Evolutionary conservation across 1,140 invertebrate species (phyloP).

Genomic region (Drosophila prosaltans): DNA sequence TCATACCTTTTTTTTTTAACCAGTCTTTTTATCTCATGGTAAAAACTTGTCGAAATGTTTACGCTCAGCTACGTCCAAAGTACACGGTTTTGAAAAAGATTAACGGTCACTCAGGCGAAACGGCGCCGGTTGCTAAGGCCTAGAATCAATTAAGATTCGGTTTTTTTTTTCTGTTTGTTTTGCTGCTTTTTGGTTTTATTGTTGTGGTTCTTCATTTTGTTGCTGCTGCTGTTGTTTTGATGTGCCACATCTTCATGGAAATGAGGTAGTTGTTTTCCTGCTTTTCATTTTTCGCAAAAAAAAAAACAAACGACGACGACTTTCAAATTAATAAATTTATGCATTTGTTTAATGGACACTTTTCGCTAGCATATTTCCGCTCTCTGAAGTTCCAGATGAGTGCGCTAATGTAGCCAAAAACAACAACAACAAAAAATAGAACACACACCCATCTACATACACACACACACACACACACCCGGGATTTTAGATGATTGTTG

Average conservation of each 20-base stretch:
- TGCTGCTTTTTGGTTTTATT: conserved; percentile 28
- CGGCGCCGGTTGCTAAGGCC: conserved; percentile 61
- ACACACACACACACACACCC: not conserved
- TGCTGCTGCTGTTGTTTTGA: not conserved
- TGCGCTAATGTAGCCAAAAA: conserved; percentile 58
- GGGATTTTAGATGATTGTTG: not conserved
- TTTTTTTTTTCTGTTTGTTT: conserved; percentile 24
- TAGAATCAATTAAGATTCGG: conserved; percentile 72
- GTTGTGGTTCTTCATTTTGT: conserved; percentile 13
- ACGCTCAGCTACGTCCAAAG: conserved; percentile 74
- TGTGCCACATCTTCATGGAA: conserved; percentile 31
- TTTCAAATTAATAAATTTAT: conserved; percentile 69
- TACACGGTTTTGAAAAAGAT: conserved; percentile 63
- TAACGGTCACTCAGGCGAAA: conserved; percentile 51
- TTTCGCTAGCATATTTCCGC: conserved; percentile 66
- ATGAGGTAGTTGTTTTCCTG: conserved; percentile 22
- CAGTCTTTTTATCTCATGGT: conserved; percentile 32
- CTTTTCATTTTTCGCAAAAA: conserved; percentile 36
- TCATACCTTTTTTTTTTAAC: conserved; percentile 21
- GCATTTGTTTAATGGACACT: conserved; percentile 74
- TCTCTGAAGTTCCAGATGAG: conserved; percentile 60
- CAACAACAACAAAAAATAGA: conserved; percentile 16
- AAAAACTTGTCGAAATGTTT: conserved; percentile 72
- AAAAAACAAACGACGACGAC: conserved; percentile 30
- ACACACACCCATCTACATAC: conserved; percentile 1